Conservation (phyloP, 2,113 vertebrate genomes). For the Proteles cristata region DNA sequence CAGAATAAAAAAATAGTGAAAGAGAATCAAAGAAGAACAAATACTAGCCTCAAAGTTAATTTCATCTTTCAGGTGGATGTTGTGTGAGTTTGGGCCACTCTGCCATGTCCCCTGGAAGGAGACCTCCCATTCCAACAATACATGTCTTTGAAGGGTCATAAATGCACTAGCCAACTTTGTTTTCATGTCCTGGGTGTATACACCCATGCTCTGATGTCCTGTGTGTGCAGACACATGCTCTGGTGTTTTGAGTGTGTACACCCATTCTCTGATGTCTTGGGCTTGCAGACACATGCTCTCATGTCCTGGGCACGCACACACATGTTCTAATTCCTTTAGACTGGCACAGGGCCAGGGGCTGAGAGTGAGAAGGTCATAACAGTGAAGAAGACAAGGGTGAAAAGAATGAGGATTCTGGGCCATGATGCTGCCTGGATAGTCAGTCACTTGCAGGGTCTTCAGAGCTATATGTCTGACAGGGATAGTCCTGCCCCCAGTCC, state of each 20-base stretch:
- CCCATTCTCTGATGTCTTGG: not conserved
- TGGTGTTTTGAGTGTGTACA: not conserved
- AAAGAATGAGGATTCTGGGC: too few relatives aligned
- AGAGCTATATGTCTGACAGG: not conserved
- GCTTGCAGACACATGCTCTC: not conserved
- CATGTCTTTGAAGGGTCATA: not conserved
- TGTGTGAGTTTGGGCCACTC: not conserved
- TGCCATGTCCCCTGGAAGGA: not conserved
- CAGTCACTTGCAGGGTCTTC: not conserved
- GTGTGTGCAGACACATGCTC: not conserved
- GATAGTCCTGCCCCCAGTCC: accelerated
- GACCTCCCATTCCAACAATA: not conserved
- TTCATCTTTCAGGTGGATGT: not conserved
- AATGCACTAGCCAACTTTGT: accelerated
- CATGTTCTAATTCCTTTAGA: not conserved
- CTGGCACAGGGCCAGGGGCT: too few relatives aligned
- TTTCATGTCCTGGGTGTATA: not conserved
- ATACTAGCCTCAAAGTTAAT: not conserved
- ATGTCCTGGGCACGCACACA: not conserved
- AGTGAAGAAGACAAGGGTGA: accelerated
- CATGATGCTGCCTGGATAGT: accelerated
- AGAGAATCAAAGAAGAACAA: accelerated
- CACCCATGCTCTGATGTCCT: too few relatives aligned
- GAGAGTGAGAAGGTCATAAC: accelerated
- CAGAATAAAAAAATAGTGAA: not conserved